Conservation (phyloP, 2,113 vertebrate species). For the Odontophorus gujanensis region DNA sequence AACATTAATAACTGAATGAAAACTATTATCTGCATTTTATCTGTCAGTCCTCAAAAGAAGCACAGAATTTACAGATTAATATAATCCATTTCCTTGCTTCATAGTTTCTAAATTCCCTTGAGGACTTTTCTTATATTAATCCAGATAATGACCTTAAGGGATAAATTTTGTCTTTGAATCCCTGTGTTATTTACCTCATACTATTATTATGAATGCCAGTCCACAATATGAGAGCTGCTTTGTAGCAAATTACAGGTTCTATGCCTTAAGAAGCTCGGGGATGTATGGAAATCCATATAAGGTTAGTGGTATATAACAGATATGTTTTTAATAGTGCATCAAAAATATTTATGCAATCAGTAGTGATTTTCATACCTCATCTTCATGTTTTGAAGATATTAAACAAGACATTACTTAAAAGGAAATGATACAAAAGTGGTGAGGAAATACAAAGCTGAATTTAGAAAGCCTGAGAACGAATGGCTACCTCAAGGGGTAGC, state of each 20-base stretch:
- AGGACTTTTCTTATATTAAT: conserved; percentile 28
- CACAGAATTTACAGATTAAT: neutral
- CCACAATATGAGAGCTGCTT: neutral
- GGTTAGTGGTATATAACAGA: neutral
- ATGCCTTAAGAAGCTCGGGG: neutral
- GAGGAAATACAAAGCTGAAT: neutral
- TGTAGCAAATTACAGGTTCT: neutral
- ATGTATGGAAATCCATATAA: neutral
- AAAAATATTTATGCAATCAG: neutral
- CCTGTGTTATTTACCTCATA: neutral
- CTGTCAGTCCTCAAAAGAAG: neutral
- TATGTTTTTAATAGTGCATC: neutral
- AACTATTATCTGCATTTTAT: conserved; percentile 2
- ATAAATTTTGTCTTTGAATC: conserved; percentile 29
- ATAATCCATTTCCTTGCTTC: conserved; percentile 21
- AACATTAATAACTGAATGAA: neutral
- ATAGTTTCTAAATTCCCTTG: neutral
- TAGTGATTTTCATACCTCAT: neutral
- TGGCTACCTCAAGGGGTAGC: neutral
- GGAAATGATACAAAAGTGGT: neutral
- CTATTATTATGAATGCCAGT: neutral
- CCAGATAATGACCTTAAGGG: neutral
- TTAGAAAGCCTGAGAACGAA: neutral
- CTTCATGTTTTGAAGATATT: neutral
- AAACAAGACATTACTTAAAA: neutral